Base-by-base conservation (phyloP, 1,140 invertebrate species). In the Marisa cornuarietis region DNA sequence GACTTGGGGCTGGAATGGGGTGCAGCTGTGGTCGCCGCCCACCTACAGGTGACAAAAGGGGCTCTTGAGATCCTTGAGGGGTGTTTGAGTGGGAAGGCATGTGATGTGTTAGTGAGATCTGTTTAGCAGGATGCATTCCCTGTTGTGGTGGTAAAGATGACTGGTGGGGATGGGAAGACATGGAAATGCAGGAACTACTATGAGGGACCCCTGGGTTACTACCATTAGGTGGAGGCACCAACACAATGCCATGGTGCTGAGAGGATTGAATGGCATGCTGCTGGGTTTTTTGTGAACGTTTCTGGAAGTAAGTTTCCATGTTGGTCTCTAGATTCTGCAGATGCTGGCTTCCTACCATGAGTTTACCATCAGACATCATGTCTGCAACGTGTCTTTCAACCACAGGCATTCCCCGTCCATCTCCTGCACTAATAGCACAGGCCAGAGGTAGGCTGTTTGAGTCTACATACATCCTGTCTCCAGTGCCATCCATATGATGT, bases 311-410 rank as follows among this genome's bases (percentile, higher is more conserved):
- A 71, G 83, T 86, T 63, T 88, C 84, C 26, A 88, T 85, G 80
- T 85, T 88, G 81, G 80, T 85, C 75, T 88, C 84, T 49, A 88
- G 73, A 26, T 85, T 85, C 81, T 76, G 84, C 79, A 79, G 76
- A 78, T 82, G 82, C 66, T 79, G 85, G 69, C 79, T 76, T 6
- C 72, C 71, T 8, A 54, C n/a, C 65, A 69, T 4, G 76, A 69
- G 72, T 77, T 77, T 54, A 5, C 76, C 54, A 58, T 71, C 54
- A 11, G 54, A 8, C 54, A 54, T 54, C 14, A 18, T 18, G 16
- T 58, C 54, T 58, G 54, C 54, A 58, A 8, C 20, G 9, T 5
- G 63, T 61, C 14, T 80, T 69, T 20, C 42, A 10, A 20, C 42
- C 79, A 62, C 11, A 11, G 54, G 16, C 62, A 10, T 77, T 63